Evolutionary conservation across 2,113 vertebrate species (phyloP), one percentile per base, ranked within the genome.

Genomic region (Protomyctophum bolini): DNA sequence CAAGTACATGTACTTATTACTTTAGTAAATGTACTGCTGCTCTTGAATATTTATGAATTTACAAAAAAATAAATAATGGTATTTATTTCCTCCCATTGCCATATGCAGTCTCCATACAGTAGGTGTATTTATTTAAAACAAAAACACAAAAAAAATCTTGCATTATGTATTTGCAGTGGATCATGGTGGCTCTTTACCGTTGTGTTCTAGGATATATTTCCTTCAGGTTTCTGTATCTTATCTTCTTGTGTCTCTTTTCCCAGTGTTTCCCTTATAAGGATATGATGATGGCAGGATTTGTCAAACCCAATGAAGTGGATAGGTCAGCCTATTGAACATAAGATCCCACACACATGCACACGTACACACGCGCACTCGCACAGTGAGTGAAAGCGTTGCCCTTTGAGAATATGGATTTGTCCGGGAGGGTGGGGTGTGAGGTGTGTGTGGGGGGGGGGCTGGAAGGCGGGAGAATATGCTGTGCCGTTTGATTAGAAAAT

Each of bases 1-100:
- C 55, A 58, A 65, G 68, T 69, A 68, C 70, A 10, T 54, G 8
- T 45, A 61, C 10, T 58, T 21, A 68, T 4, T 46, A 67, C 54
- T 61, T 60, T n/a, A n/a, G n/a, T n/a, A n/a, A n/a, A n/a, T n/a
- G n/a, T n/a, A n/a, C n/a, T n/a, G n/a, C n/a, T 58, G 21, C 50
- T 67, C 48, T 68, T 85, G 73, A 78, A 87, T 88, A 85, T 84
- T 66, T 63, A 82, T 75, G 52, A 4, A 21, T 21, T 21, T 58
- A 8, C 45, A 14, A 29, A 48, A 64, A 60, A 51, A 47, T 6
- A 66, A 21, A 63, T 73, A 50, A 28, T 63, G 64, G 60, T 79
- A 49, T 77, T 84, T 66, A 61, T 55, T 82, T 80, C 72, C 12
- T 62, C 70, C 63, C 14, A 11, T 49, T 15, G 51, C 61, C 54